Evolutionary conservation across 35 echinoderm and acorn worm species (phyloP), one percentile per base, ranked within the genome.

Genomic region (Ptychodera flava): DNA sequence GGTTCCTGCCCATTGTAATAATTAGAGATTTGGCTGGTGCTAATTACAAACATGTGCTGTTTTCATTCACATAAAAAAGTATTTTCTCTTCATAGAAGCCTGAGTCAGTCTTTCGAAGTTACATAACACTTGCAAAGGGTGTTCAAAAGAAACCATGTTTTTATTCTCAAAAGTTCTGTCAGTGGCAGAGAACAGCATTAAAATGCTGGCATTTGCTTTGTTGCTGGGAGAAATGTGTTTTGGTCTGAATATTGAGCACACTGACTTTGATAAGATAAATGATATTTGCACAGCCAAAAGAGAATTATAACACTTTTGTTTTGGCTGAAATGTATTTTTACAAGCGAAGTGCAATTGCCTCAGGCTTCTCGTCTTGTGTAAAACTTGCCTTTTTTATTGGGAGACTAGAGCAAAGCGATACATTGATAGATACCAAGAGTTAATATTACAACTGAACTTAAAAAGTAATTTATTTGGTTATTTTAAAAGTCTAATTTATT

Each of bases 391-490:
- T 64, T 64, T 64, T 12, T 64, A 64, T 64, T 64, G 45, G 45
- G 22, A 64, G 22, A 22, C 45, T 64, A 64, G 45, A 12, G 45
- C 45, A 12, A 22, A 64, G 45, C 22, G n/a, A 64, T 22, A 64
- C 45, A 64, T 22, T 12, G 6, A 64, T 64, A 64, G 45, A 64
- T 64, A 12, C 6, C 6, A 64, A 64, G 45, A 64, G 6, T 64
- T 12, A 64, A 64, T 64, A 64, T 64, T 64, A 64, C 45, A 64
- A 64, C 45, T 12, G 45, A 64, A 64, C 45, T 64, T 64, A 64
- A 64, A 64, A 64, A 64, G 45, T 64, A 64, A 64, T 64, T 64
- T 64, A 64, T 64, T 64, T 64, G 45, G 45, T 64, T 64, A 64
- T 64, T 64, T 64, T 64, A 12, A 64, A 64, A 64, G 45, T 64